Evolutionary conservation across 2,888 invertebrate genomes (phyloP).

Genomic region (Drosophila tripunctata): DNA sequence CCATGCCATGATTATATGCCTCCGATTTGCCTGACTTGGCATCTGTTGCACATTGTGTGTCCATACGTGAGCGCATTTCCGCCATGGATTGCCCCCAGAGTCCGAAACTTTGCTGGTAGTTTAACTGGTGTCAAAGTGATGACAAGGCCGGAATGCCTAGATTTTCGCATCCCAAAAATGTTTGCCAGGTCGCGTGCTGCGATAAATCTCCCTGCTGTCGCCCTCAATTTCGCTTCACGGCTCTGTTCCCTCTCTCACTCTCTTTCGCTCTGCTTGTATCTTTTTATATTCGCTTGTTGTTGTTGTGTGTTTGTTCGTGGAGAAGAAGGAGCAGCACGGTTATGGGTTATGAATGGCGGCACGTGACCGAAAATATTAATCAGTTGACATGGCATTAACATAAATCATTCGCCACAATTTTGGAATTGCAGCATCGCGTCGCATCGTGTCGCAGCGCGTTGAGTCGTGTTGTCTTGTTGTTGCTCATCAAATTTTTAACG

Average conservation of each 20-base stretch:
- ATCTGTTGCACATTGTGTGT: slow-evolving; percentile 72
- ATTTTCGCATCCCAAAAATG: slow-evolving; percentile 20
- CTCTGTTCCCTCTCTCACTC: no score
- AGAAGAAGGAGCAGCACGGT: slow-evolving; percentile 4
- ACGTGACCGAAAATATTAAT: slow-evolving; percentile 83
- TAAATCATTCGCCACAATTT: slow-evolving; percentile 79
- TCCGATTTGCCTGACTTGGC: slow-evolving; percentile 37
- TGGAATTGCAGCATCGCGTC: slow-evolving; percentile 48
- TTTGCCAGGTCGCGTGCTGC: slow-evolving; percentile 53
- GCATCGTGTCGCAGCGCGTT: slow-evolving; percentile 1
- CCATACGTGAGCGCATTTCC: slow-evolving; percentile 66
- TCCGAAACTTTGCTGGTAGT: neutral
- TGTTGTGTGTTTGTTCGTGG: slow-evolving; percentile 40
- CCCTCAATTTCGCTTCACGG: slow-evolving; percentile 14
- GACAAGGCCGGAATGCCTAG: slow-evolving; percentile 37
- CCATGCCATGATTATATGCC: slow-evolving; percentile 41
- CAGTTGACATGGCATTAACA: slow-evolving; percentile 82
- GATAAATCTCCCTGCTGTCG: slow-evolving; percentile 47
- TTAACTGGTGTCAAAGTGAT: slow-evolving; percentile 52
- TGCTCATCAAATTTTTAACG: slow-evolving; percentile 31
- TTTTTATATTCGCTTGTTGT: neutral
- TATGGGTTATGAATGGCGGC: slow-evolving; percentile 67
- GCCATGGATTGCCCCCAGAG: slow-evolving; percentile 25
- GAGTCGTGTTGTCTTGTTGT: neutral
- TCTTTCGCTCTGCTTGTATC: no score